Base-by-base conservation (phyloP, 2,888 invertebrate species). In the Branchellion lobata region DNA sequence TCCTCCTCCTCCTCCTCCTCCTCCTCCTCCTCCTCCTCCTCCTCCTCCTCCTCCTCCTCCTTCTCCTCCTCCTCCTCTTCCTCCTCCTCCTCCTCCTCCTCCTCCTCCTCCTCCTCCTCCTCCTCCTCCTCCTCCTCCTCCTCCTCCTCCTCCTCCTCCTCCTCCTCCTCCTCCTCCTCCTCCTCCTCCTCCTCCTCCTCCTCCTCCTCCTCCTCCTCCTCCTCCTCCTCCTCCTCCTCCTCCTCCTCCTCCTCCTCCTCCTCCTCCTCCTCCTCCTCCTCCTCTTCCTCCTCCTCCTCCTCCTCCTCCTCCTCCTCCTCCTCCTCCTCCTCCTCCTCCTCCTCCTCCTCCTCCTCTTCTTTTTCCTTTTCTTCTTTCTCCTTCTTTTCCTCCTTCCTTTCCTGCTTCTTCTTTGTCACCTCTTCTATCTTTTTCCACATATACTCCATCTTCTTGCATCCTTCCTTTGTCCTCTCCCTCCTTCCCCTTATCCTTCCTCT, bases 131-230 rank as follows among this genome's bases (percentile, higher is more conserved):
- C 1, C 29, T 29, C 61, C 29, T 61, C 61, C n/a, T 18, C 18
- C 61, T 0, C 0, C 11, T 29, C n/a, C 8, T 21, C 61, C 61
- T 27, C 11, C 61, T 18, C 8, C 29, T 29, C 11, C n/a, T 11
- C 11, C 11, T 3, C 27, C 11, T 27, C n/a, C 27, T 57, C 61
- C 1, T 1, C 1, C 61, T 3, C 11, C 27, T 1, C n/a, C 27
- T 27, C 61, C 3, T 61, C 61, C 61, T 5, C 29, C 61, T 29
- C 3, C 29, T 29, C 61, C 24, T 11, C 71, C 14, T 71, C 29
- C 29, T 34, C 71, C 33, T 31, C 73, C 5, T 73, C 73, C 33
- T 73, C 73, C 36, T 73, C 36, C 8, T n/a, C 34, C n/a, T 73
- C 73, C 21, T 36, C 73, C 8, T 27, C 73, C 24, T 40, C 73